A percentile compares a stretch with the other conserved stretches of the same genome.
These are phyloP conservation scores for Eidolon dupreanum DNA, from an alignment of 2,797 vertebrate species.

Conservation along the genomic window DNA sequence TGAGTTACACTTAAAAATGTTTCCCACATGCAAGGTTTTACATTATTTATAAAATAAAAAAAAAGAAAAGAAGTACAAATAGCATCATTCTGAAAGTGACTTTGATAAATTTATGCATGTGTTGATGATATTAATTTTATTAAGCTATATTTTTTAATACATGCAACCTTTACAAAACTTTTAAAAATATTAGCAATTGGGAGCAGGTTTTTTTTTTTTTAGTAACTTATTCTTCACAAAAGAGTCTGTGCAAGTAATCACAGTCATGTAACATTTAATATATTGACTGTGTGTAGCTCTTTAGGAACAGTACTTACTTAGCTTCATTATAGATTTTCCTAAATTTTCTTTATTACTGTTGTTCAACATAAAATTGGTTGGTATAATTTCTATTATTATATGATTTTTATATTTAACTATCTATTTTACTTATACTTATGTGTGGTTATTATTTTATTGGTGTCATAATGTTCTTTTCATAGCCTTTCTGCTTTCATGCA, in stretches of 20 bases:
- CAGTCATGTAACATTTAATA: not conserved
- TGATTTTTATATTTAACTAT: not conserved
- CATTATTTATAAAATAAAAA: not conserved
- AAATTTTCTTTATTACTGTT: not conserved
- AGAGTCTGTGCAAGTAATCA: not conserved
- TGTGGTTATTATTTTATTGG: not conserved
- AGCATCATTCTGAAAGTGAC: not conserved
- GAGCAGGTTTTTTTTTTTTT: not conserved
- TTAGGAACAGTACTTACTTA: not conserved
- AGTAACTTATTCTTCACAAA: not conserved
- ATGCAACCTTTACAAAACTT: not conserved
- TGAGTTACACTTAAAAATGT: conserved; percentile 60
- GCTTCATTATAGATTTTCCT: not conserved
- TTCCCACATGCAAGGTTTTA: conserved; percentile 65
- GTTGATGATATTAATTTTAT: not conserved
- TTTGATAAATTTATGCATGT: not conserved
- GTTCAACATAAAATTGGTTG: not conserved
- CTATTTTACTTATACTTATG: not conserved
- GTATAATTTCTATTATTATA: not conserved
- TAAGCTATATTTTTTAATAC: not conserved
- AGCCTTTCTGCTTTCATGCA: not conserved
- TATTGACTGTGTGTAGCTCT: not conserved
- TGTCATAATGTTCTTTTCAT: not conserved
- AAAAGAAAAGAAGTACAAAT: not conserved
- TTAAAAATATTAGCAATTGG: not conserved